Evolutionary conservation across 1,140 invertebrate genomes (phyloP).

Genomic region (Drosophila tsacasi): DNA sequence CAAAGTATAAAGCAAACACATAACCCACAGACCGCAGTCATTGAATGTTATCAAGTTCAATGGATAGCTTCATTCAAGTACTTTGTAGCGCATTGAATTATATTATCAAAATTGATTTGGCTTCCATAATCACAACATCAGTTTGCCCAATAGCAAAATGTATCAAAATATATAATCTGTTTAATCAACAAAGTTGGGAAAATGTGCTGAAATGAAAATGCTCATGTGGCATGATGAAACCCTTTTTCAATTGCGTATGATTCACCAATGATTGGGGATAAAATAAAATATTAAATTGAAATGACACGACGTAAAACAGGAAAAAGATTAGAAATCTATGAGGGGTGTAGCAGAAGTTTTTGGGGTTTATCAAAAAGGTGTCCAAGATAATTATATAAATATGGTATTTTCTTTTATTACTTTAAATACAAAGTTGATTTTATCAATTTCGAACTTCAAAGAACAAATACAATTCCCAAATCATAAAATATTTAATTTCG

Average conservation of each 20-base stretch:
- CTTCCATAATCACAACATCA: slow-evolving; percentile 2
- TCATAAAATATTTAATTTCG: too few relatives aligned
- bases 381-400: too few relatives aligned
- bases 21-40: not conserved
- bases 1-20: not conserved
- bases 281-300: slow-evolving; percentile 1
- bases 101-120: slow-evolving; percentile 24
- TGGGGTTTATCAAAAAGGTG: too few relatives aligned
- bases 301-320: too few relatives aligned
- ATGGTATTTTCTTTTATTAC: too few relatives aligned
- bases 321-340: not conserved
- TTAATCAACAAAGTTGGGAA: slow-evolving; percentile 11
- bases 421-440: too few relatives aligned
- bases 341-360: too few relatives aligned
- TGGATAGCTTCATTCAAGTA: slow-evolving; percentile 13
- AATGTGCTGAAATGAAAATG: slow-evolving; percentile 13
- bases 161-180: slow-evolving; percentile 12
- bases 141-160: not conserved
- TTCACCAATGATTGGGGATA: slow-evolving; percentile 6
- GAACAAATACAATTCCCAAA: too few relatives aligned
- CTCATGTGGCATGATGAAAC: slow-evolving; percentile 25
- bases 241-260: slow-evolving; percentile 25
- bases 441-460: too few relatives aligned
- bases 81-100: slow-evolving; percentile 2
- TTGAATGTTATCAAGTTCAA: slow-evolving; percentile 10